Base-by-base conservation (phyloP, 2,888 invertebrate genomes). In the Atrina japonica region DNA sequence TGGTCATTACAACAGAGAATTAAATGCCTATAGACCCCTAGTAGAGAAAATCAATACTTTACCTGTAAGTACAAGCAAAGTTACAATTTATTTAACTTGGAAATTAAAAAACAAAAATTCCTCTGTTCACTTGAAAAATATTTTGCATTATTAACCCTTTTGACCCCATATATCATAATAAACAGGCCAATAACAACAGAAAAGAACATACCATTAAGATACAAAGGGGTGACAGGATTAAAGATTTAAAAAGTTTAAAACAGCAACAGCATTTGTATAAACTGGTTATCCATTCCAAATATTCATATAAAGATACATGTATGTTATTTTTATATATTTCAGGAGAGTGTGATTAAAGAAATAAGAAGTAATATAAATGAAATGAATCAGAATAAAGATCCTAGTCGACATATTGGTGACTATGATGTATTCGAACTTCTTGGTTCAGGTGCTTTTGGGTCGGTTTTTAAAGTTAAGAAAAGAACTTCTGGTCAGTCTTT, bases 381-480 rank as follows among this genome's bases (percentile, higher is more conserved):
- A 43, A 80, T 84, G 18, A 89, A 91, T 72, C 89, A 89, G 73
- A 85, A 88, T 72, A 80, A 85, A 56, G 85, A 81, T 49, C 85
- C 90, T 7, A 82, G 80, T 30, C 81, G 86, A 43, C 83, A 82
- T 70, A 89, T 91, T 21, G 88, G 88, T 2, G 91, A 91, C 27
- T 92, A 91, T 78, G 90, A 89, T 30, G 88, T 92, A 16, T 85
- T 91, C 70, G 91, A 92, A 76, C 86, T 90, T 41, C 80, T 92
- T 18, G 92, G 91, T 0, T 86, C 89, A 7, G 92, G 92, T 14
- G 91, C 91, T 1, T 92, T 91, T 75, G 92, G 92, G 16, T 89
- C 90, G 55, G 92, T 92, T n/a, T 91, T 91, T 78, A 91, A 91
- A 79, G 91, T 91, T 9, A 84, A 88, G 61, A 90, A 90, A 71